These are phyloP conservation scores for Drosophila carrolli DNA, from an alignment of 1,140 invertebrate genomes.

Conservation along the genomic window DNA sequence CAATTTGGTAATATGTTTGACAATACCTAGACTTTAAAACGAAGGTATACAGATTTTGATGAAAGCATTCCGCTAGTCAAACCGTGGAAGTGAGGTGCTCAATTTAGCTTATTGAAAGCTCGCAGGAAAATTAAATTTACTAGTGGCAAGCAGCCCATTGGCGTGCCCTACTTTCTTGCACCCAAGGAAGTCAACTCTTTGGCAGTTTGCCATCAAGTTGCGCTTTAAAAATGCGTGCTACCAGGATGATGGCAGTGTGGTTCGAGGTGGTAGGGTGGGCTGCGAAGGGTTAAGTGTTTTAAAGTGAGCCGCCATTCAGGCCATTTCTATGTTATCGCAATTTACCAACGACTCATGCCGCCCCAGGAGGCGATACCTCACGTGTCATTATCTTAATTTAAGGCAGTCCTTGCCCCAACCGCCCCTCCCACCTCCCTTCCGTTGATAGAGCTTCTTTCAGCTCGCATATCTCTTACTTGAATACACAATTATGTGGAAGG, in stretches of 20 bases:
- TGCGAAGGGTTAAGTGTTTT: slow-evolving; percentile 76
- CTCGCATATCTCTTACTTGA: slow-evolving; percentile 78
- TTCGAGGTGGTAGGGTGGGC: background rate
- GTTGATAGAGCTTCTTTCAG: slow-evolving; percentile 70
- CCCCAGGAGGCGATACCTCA: slow-evolving; percentile 56
- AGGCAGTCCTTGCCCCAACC: slow-evolving; percentile 37
- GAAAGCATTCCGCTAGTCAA: background rate
- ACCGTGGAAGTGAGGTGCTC: background rate
- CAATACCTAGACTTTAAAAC: background rate
- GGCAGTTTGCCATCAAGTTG: slow-evolving; percentile 72
- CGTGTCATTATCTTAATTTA: slow-evolving; percentile 81
- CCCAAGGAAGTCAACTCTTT: slow-evolving; percentile 51
- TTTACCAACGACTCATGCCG: slow-evolving; percentile 64
- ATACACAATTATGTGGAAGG: slow-evolving; percentile 74
- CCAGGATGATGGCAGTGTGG: background rate
- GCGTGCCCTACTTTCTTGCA: slow-evolving; percentile 42
- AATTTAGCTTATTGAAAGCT: background rate
- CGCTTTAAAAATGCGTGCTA: slow-evolving; percentile 72
- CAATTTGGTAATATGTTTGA: background rate
- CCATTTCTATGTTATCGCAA: slow-evolving; percentile 75
- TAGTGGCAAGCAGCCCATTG: slow-evolving; percentile 37
- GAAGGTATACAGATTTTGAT: background rate
- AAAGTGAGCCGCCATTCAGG: slow-evolving; percentile 59
- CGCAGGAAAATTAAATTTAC: slow-evolving; percentile 55
- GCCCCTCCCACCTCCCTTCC: background rate